Conservation (phyloP, 2,113 vertebrate species). For the Corythornis vintsioides region DNA sequence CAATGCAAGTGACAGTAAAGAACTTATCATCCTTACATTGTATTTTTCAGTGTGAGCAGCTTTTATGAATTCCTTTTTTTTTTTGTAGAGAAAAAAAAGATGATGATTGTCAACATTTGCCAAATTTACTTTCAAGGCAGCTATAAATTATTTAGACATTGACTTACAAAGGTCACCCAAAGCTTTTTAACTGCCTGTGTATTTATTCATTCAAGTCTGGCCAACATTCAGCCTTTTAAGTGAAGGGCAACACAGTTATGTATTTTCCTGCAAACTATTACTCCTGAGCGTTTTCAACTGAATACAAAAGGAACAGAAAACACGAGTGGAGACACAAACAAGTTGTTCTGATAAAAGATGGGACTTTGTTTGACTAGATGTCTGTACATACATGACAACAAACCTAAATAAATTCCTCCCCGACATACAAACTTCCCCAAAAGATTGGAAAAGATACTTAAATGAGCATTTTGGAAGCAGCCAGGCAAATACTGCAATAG, state of each 20-base stretch:
- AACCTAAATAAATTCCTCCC: constrained; percentile 23
- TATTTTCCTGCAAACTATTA: constrained; percentile 17
- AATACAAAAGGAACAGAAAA: neutral
- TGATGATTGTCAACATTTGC: neutral
- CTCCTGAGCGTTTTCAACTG: neutral
- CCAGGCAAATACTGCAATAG: constrained; percentile 29
- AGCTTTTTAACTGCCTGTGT: constrained; percentile 6
- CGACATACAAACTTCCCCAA: neutral
- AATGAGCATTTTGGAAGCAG: constrained; percentile 10
- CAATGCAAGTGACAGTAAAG: neutral
- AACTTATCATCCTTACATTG: neutral
- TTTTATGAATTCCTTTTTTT: constrained; percentile 4
- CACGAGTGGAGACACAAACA: neutral
- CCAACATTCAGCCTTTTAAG: neutral
- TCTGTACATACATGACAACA: neutral
- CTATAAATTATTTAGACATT: neutral
- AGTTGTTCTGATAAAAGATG: neutral
- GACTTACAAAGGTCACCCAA: constrained; percentile 6
- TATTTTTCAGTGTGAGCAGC: neutral
- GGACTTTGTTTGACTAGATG: neutral
- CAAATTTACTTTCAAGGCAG: constrained; percentile 11
- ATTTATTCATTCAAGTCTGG: neutral
- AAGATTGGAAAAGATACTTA: constrained; percentile 53
- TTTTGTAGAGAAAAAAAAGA: constrained; percentile 13
- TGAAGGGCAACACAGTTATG: neutral